phyloP scores from a whole-genome alignment of 1,140 invertebrate genomes.

The Dreissena polymorpha region DNA sequence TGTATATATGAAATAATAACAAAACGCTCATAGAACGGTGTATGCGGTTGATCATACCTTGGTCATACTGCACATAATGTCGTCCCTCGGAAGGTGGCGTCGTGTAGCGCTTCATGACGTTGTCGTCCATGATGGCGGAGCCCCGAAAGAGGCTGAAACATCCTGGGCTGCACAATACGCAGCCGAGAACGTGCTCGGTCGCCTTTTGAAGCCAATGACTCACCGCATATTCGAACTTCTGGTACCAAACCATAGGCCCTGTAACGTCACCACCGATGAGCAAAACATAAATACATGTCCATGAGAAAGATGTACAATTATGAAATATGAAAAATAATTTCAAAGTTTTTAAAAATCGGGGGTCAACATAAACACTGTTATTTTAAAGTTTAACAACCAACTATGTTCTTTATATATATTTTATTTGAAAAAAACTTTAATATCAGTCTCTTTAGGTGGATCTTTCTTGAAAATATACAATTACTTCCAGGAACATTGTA shows the following conservation, averaged over 20 bases:
- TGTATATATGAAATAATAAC: neutral
- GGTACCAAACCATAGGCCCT: constrained; percentile 84
- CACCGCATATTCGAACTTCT: constrained; percentile 85
- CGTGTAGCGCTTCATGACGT: constrained; percentile 84
- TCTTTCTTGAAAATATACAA: too few species aligned
- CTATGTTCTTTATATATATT: too few species aligned
- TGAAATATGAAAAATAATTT: too few species aligned
- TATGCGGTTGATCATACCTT: constrained; percentile 75
- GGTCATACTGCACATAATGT: constrained; percentile 85
- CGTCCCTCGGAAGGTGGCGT: constrained; percentile 81
- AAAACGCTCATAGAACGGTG: too few species aligned
- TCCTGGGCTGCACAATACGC: constrained; percentile 84
- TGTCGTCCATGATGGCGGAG: constrained; percentile 84
- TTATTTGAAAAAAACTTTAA: too few species aligned
- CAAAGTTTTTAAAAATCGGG: too few species aligned
- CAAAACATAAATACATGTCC: neutral
- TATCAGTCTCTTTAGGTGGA: too few species aligned
- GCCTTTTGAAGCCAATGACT: constrained; percentile 86
- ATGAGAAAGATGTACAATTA: too few species aligned
- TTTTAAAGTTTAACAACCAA: too few species aligned
- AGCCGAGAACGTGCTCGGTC: constrained; percentile 85
- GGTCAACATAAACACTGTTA: too few species aligned
- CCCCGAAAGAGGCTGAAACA: constrained; percentile 84
- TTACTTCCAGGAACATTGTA: too few species aligned
- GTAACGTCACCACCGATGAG: constrained; percentile 1